Conservation (phyloP, 92 coral and sea anemone species). For the Porites evermanni region DNA sequence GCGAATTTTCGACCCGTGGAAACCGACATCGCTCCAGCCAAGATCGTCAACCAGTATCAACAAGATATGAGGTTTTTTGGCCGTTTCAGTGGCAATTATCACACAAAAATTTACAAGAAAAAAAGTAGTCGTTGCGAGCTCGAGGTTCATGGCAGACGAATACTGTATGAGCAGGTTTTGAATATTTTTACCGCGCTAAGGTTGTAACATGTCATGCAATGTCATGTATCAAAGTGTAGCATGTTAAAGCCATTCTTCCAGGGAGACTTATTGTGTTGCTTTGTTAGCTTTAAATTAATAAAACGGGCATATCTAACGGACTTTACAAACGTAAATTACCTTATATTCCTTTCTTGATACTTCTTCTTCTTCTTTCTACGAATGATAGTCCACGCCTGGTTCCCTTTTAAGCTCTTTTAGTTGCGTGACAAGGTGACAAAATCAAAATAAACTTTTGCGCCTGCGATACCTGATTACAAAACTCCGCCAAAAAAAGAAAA, state of each 20-base stretch:
- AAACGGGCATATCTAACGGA: no score
- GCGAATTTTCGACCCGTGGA: slow-evolving; percentile 32
- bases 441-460: slow-evolving; percentile 19
- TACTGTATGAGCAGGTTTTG: not conserved
- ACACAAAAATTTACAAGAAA: not conserved
- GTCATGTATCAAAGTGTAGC: no score
- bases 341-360: no score
- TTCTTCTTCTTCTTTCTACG: no score
- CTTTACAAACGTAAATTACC: no score
- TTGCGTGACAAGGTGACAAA: not conserved
- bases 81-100: not conserved
- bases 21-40: slow-evolving; percentile 51
- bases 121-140: not conserved
- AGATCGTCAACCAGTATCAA: slow-evolving; percentile 32
- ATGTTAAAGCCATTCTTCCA: no score
- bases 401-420: not conserved
- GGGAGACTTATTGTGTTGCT: no score
- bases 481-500: slow-evolving; percentile 15
- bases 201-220: no score
- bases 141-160: not conserved
- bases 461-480: slow-evolving; percentile 35
- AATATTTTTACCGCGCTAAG: no score
- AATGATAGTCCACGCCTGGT: no score
- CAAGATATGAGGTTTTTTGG: slow-evolving; percentile 34
- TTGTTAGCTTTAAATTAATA: no score